Evolutionary conservation across 2,113 vertebrate genomes (phyloP).

Genomic region (Tyto alba): DNA sequence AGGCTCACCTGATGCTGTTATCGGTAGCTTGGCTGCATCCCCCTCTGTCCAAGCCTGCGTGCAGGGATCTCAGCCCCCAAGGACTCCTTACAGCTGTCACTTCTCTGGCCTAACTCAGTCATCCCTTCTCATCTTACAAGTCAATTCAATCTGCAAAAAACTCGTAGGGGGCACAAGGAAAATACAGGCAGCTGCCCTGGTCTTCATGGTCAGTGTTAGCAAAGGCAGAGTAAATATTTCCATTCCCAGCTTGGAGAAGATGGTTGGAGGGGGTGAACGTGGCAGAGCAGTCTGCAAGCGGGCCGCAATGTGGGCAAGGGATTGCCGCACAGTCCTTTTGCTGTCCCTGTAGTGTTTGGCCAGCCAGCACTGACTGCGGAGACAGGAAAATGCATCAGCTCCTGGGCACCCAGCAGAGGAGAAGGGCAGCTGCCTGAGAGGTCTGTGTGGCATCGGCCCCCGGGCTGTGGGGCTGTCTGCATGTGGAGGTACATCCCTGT

Average conservation of each 20-base stretch:
- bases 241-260: not conserved
- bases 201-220: not conserved
- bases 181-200: not conserved
- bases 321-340: fast-evolving
- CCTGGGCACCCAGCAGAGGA: not conserved
- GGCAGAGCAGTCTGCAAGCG: not conserved
- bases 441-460: not conserved
- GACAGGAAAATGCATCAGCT: not conserved
- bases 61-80: not conserved
- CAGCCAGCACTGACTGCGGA: not conserved
- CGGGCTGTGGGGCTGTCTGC: not conserved
- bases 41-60: fast-evolving
- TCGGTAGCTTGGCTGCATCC: not conserved
- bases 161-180: not conserved
- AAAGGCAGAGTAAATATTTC: not conserved
- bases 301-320: not conserved
- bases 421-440: not conserved
- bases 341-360: not conserved
- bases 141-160: not conserved
- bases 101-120: not conserved
- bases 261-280: not conserved
- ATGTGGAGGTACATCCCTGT: not conserved
- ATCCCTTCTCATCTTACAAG: not conserved
- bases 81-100: not conserved
- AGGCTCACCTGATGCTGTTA: not conserved